phyloP scores from a whole-genome alignment of 2,113 vertebrate species.

The Charadrius vociferus region DNA sequence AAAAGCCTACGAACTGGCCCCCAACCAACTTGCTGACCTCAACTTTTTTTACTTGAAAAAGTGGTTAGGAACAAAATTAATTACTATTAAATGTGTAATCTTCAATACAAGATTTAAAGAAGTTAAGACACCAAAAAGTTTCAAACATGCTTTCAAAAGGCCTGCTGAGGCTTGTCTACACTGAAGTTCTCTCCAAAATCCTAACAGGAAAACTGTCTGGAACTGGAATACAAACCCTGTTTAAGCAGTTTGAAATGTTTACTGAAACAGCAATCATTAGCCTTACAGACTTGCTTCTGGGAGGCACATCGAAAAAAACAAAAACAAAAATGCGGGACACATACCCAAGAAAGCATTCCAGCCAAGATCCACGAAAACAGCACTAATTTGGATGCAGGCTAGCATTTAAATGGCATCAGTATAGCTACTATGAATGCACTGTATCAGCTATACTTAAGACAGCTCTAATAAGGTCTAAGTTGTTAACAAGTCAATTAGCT shows the following conservation, averaged over 20 bases:
- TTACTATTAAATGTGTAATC: background rate
- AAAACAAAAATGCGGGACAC: background rate
- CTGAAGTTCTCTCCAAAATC: background rate
- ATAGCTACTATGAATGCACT: background rate
- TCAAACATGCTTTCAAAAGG: background rate
- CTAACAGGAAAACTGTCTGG: background rate
- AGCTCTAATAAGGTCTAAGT: background rate
- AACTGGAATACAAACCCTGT: constrained; percentile 6
- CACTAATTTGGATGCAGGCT: background rate
- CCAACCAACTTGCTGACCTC: background rate
- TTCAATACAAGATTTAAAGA: background rate
- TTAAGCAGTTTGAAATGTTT: constrained; percentile 20
- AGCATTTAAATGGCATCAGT: background rate
- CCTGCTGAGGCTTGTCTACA: background rate
- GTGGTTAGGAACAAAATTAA: background rate
- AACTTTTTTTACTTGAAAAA: background rate
- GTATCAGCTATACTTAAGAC: background rate
- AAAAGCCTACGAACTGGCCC: background rate
- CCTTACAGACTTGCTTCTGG: background rate
- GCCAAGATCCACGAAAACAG: background rate
- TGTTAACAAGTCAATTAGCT: background rate
- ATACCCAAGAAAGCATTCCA: background rate
- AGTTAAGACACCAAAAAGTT: background rate
- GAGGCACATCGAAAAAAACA: background rate
- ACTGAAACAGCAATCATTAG: background rate